Evolutionary conservation across 2,888 invertebrate genomes (phyloP).

Genomic region (Xestia c-nigrum): DNA sequence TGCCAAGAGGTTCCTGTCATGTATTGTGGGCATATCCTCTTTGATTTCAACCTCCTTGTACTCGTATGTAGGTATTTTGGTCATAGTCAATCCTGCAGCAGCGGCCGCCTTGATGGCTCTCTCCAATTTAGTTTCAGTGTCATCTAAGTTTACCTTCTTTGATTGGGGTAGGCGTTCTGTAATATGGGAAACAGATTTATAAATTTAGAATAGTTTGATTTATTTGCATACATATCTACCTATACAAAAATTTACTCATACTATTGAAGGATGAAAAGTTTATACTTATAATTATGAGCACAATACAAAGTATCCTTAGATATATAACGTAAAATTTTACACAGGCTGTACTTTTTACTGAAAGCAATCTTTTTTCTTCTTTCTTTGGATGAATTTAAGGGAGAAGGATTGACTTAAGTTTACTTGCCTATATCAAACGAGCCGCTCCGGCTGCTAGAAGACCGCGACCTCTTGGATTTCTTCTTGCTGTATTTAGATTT

Average conservation of each 20-base stretch:
- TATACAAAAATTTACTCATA: background rate
- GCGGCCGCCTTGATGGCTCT: constrained; percentile 88
- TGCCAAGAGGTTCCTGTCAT: constrained; percentile 91
- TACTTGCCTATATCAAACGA: constrained; percentile 83
- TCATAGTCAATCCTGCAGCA: constrained; percentile 88
- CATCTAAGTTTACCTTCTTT: constrained; percentile 80
- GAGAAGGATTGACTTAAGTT: background rate
- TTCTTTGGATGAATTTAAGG: background rate
- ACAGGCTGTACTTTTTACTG: background rate
- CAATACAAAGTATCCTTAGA: background rate
- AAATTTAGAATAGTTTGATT: background rate
- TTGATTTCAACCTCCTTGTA: constrained; percentile 86
- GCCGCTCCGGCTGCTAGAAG: constrained; percentile 82
- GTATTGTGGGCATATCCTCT: constrained; percentile 89
- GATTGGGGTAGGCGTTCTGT: constrained; percentile 74
- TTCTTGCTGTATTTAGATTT: constrained; percentile 80
- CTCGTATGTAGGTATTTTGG: constrained; percentile 88
- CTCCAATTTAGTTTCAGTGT: constrained; percentile 86
- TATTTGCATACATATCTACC: too few species aligned
- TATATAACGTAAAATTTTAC: background rate
- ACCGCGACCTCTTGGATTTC: constrained; percentile 80
- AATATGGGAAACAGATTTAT: constrained; percentile 34
- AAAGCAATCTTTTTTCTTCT: background rate
- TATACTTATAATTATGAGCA: background rate
- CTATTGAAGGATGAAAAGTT: background rate